phyloP scores from a whole-genome alignment of 2,797 vertebrate genomes.

The Myotis findleyi region DNA sequence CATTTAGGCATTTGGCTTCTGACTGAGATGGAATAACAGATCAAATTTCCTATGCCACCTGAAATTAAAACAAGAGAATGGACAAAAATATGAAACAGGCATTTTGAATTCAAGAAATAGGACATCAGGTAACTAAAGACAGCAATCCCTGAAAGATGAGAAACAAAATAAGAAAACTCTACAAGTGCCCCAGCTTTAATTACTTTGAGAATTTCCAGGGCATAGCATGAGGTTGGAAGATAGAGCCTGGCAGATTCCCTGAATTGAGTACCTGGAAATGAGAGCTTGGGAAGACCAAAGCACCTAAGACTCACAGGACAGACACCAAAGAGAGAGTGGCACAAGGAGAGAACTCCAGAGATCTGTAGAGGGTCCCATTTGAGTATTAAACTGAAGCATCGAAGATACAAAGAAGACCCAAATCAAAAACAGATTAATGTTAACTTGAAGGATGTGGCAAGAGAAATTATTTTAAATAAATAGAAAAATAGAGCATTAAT shows the following conservation, averaged over 20 bases:
- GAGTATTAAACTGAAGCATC: background rate
- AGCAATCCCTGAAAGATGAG: slow-evolving; percentile 18
- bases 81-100: slow-evolving; percentile 25
- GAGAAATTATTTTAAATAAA: slow-evolving; percentile 17
- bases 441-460: background rate
- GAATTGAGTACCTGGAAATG: background rate
- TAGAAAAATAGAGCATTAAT: background rate
- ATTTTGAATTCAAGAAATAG: slow-evolving; percentile 2
- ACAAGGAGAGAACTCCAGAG: background rate
- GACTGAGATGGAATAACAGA: background rate
- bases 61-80: background rate
- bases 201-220: background rate
- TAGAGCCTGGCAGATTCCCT: background rate
- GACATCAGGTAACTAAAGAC: background rate
- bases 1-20: slow-evolving; percentile 16
- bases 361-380: background rate
- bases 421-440: background rate
- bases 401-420: background rate
- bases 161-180: slow-evolving; percentile 4
- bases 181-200: background rate
- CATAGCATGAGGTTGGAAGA: background rate
- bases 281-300: background rate
- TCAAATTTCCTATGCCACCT: background rate
- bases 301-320: background rate
- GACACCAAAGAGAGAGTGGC: background rate